Base-by-base conservation (phyloP, 2,797 vertebrate species). In the Neosalanx taihuensis region DNA sequence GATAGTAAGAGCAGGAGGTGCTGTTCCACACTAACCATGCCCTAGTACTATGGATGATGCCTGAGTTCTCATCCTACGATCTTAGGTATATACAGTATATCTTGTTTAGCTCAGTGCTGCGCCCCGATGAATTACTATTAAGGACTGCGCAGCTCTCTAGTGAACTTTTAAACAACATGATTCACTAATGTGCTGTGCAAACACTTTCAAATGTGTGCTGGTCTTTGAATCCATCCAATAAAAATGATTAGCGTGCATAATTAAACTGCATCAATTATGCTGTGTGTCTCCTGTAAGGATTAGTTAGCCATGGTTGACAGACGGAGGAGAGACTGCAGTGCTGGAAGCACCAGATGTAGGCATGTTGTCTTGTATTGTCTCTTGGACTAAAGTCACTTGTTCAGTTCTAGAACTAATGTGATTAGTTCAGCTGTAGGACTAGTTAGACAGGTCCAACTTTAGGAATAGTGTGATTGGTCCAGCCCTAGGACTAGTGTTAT, bases 151-250 rank as follows among this genome's bases (percentile, higher is more conserved):
- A 17, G 17, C 46, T 51, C 41, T 66, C 6, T 6, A 51, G 49
- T 49, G 23, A 46, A 51, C 41, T 66, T 66, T 66, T 49, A 66
- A 17, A 26, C 49, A 66, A 46, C 64, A 66, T 9, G 23, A 31
- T n/a, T 64, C 41, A 51, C 37, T 66, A 66, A 29, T 51, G 41
- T 66, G 37, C 41, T 20, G 64, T 30, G 64, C 46, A 66, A 66
- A 66, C 64, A 66, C 23, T 67, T 68, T 58, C 51, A 57, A 35
- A 33, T 68, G 51, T 68, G 30, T 51, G 2, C 66, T 29, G 29
- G 66, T 33, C 53, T 31, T 68, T 68, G 53, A 68, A 68, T 68
- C 18, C 51, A 68, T 68, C 66, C 29, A 35, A 49, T 56, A 33
- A 59, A 57, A 58, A 58, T 69, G 53, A 59, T 41, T 69, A 23